Evolutionary conservation across 2,888 invertebrate species (phyloP).

Genomic region (Hydraecia micacea): DNA sequence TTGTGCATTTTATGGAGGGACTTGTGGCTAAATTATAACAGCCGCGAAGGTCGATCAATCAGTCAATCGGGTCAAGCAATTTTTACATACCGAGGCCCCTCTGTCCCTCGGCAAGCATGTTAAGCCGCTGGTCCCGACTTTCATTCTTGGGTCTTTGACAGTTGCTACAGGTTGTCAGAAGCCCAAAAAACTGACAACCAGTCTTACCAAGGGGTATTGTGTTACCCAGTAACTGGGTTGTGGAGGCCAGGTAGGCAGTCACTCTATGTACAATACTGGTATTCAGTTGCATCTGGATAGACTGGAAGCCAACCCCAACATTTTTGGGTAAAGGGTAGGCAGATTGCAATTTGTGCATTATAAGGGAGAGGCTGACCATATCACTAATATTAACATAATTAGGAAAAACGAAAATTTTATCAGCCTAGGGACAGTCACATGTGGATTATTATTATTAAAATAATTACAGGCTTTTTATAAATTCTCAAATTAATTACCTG

Average conservation of each 20-base stretch:
- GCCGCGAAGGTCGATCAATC: too few species aligned
- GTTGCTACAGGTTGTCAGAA: too few species aligned
- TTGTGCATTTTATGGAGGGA: neutral
- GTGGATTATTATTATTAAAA: neutral
- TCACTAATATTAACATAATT: neutral
- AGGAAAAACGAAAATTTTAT: neutral
- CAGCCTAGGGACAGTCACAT: neutral
- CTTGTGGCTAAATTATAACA: too few species aligned
- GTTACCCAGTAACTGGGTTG: neutral
- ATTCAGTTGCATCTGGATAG: neutral
- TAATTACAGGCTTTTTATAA: neutral
- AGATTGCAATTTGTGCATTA: neutral
- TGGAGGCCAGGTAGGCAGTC: neutral
- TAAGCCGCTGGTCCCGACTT: too few species aligned
- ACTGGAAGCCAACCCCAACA: neutral
- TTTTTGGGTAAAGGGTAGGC: neutral
- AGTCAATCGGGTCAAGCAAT: too few species aligned
- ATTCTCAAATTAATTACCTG: conserved; percentile 90
- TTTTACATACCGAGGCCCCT: too few species aligned
- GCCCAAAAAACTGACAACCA: neutral
- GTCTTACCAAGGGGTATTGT: neutral
- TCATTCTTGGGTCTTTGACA: too few species aligned
- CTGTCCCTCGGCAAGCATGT: too few species aligned
- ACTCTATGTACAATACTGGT: neutral
- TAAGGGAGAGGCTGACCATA: neutral